Base-by-base conservation (phyloP, 2,888 invertebrate species). In the Acleris holmiana region DNA sequence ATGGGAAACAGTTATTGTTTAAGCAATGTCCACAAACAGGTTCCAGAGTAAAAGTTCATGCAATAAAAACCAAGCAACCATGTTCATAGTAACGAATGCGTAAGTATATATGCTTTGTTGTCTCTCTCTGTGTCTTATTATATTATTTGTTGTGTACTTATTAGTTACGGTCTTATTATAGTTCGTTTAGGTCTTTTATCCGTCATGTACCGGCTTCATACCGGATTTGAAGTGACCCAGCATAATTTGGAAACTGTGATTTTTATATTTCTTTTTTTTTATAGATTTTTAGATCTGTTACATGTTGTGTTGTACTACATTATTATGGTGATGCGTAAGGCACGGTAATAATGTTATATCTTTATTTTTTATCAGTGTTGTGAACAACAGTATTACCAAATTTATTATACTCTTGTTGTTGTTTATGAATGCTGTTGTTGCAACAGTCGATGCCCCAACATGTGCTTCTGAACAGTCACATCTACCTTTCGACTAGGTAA, bases 221-320 rank as follows among this genome's bases (percentile, higher is more conserved):
- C 85, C 84, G 83, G 83, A 87, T 88, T 86, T 88, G 86, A 90
- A 87, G 89, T 88, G 89, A 89, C 89, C 85, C 89, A 87, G 92
- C 92, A 91, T 92, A 91, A 91, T 91, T 90, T 89, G 78, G 85
- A 83, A 91, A 90, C 92, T 92, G 92, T 92, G 92, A 92, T 92
- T 91, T 91, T 91, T 92, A 88, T 89, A 88, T 86, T 86, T 86
- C 80, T 84, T 84, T 84, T 84, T 84, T 84, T 86, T 83, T 86
- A 85, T 88, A 91, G 86, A 85, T 85, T 76, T 84, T 90, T 90
- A 89, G 86, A 87, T 83, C 86, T 89, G 87, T 85, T 86, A 87
- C 91, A 87, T 89, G 89, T 91, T 91, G 91, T 90, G 90, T 89
- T 88, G 82, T 78, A 76, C 83, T 77, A 82, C 81, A 81, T 83